A percentile compares a stretch with the other conserved stretches of the same genome.
phyloP scores from a whole-genome alignment of 1,140 invertebrate species.

The Drosophila ohnishii region DNA sequence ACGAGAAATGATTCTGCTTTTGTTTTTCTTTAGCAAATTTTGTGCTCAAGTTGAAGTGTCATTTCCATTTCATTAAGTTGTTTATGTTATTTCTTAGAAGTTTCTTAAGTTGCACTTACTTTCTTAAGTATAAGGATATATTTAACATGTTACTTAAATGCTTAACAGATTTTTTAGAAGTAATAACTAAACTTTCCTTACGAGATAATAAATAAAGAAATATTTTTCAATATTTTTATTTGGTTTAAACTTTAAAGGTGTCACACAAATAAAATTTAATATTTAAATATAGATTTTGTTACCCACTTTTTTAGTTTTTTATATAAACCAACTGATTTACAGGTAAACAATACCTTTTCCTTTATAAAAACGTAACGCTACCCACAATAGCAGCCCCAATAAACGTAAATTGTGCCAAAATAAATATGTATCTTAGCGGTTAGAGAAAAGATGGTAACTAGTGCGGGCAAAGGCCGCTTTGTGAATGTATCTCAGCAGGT shows the following conservation, averaged over 20 bases:
- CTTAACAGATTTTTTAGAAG: background rate
- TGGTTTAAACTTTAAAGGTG: too few relatives aligned
- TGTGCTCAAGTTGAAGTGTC: background rate
- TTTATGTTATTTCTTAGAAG: background rate
- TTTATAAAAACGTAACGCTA: constrained; percentile 5
- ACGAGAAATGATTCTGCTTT: background rate
- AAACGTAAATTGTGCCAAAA: constrained; percentile 10
- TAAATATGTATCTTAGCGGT: constrained; percentile 12
- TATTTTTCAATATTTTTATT: too few relatives aligned
- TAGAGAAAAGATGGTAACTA: constrained; percentile 6
- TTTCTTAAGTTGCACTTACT: background rate
- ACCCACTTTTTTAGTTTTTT: too few relatives aligned
- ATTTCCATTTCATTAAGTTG: background rate
- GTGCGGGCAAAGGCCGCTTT: background rate
- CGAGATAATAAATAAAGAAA: background rate
- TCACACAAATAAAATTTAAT: background rate
- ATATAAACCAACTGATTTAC: background rate
- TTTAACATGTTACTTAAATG: background rate
- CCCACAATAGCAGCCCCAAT: constrained; percentile 2
- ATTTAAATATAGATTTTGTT: constrained; percentile 4
- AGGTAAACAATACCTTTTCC: background rate
- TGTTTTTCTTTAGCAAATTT: background rate
- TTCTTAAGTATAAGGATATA: background rate
- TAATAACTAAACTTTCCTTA: background rate
- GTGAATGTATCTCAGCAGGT: background rate